These are phyloP conservation scores for Felis chaus DNA, from an alignment of 2,113 vertebrate species.

Conservation along the genomic window DNA sequence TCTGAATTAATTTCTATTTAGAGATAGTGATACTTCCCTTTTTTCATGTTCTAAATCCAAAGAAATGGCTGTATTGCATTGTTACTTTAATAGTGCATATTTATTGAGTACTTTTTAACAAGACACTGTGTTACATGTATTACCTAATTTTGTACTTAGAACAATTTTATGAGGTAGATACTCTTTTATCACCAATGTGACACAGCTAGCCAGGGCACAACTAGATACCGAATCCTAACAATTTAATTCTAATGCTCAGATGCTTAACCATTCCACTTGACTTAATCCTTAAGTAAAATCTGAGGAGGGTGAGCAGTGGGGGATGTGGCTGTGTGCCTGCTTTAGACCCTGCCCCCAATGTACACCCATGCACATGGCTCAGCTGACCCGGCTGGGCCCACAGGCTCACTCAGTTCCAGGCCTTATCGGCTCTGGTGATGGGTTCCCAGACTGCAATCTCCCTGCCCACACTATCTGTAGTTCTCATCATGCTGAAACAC, in stretches of 20 bases:
- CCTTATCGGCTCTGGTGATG: not conserved
- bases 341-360: not conserved
- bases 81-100: not conserved
- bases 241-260: not conserved
- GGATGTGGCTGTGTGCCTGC: not conserved
- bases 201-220: not conserved
- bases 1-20: not conserved
- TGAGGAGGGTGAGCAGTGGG: not conserved
- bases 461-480: not conserved
- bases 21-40: not conserved
- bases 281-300: slow-evolving; percentile 2
- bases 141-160: not conserved
- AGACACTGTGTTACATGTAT: not conserved
- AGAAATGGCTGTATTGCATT: not conserved
- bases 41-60: slow-evolving; percentile 25
- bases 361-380: not conserved
- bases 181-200: not conserved
- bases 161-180: not conserved
- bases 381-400: not conserved
- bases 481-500: not conserved
- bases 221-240: not conserved
- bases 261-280: not conserved
- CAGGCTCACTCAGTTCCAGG: not conserved
- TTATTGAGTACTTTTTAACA: not conserved
- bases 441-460: not conserved